Percentiles rank a stretch among this genome's conserved stretches.
phyloP scores from a whole-genome alignment of 2,888 invertebrate species.

The Diploptera punctata region DNA sequence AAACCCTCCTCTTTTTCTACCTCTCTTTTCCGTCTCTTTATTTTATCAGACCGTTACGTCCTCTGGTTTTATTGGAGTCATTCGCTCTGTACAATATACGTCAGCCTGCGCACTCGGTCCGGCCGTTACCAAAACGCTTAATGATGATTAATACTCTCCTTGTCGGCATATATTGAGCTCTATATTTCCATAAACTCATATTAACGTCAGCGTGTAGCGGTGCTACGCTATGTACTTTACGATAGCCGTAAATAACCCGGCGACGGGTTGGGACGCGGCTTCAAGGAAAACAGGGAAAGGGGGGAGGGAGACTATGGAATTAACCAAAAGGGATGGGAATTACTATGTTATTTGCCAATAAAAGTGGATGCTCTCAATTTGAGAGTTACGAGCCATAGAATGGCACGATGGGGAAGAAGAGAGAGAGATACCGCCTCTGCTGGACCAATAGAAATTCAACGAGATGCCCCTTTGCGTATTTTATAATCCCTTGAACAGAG shows the following conservation, averaged over 20 bases:
- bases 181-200: slow-evolving; percentile 65
- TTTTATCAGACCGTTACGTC: slow-evolving; percentile 21
- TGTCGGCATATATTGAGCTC: slow-evolving; percentile 61
- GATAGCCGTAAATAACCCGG: slow-evolving; percentile 40
- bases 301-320: slow-evolving; percentile 25
- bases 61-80: slow-evolving; percentile 36
- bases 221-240: slow-evolving; percentile 37
- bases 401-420: not conserved
- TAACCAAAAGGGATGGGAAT: slow-evolving; percentile 39
- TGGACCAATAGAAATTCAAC: not conserved
- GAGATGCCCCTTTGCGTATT: not conserved
- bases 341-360: slow-evolving; percentile 51
- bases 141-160: slow-evolving; percentile 53
- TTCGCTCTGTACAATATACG: not conserved
- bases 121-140: slow-evolving; percentile 49
- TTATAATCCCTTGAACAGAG: not conserved
- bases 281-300: not conserved
- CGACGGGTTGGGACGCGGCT: slow-evolving; percentile 2
- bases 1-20: too few relatives aligned
- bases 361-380: slow-evolving; percentile 46
- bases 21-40: not conserved
- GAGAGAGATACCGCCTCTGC: not conserved
- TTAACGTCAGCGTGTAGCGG: slow-evolving; percentile 61
- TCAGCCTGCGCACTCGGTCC: not conserved
- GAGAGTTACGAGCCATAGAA: slow-evolving; percentile 1